Conservation (phyloP, 2,113 vertebrate species). For the Talpa occidentalis region DNA sequence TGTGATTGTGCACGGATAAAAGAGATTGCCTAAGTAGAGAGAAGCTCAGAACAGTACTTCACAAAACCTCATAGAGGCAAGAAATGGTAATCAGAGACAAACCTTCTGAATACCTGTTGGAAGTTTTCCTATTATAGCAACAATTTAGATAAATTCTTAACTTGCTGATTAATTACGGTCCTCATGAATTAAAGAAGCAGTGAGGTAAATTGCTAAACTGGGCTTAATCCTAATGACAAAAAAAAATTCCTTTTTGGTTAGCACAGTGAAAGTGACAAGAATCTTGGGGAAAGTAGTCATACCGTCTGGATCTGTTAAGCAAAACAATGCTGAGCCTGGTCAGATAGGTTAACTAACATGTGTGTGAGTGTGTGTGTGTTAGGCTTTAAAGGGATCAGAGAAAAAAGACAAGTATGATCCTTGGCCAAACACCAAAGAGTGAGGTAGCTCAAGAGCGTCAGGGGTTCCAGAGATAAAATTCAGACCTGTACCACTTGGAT, state of each 20-base stretch:
- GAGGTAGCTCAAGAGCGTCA: background rate
- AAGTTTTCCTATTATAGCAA: constrained; percentile 8
- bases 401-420: constrained; percentile 36
- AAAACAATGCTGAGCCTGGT: constrained; percentile 25
- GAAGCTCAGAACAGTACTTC: constrained; percentile 28
- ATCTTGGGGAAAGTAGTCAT: background rate
- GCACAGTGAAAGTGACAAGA: constrained; percentile 29
- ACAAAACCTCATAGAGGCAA: background rate
- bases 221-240: constrained; percentile 17
- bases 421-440: constrained; percentile 44
- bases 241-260: constrained; percentile 26
- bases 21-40: constrained; percentile 10
- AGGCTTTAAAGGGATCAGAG: constrained; percentile 15
- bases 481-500: constrained; percentile 19
- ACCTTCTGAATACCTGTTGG: background rate
- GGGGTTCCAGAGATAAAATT: constrained; percentile 38
- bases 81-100: background rate
- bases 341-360: background rate
- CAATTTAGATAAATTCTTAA: background rate
- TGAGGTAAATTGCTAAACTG: background rate
- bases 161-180: constrained; percentile 12
- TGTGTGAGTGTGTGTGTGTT: background rate
- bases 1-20: background rate
- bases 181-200: constrained; percentile 34
- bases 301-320: constrained; percentile 8